phyloP scores from a whole-genome alignment of 2,113 vertebrate species.

The Oreochromis aureus region DNA sequence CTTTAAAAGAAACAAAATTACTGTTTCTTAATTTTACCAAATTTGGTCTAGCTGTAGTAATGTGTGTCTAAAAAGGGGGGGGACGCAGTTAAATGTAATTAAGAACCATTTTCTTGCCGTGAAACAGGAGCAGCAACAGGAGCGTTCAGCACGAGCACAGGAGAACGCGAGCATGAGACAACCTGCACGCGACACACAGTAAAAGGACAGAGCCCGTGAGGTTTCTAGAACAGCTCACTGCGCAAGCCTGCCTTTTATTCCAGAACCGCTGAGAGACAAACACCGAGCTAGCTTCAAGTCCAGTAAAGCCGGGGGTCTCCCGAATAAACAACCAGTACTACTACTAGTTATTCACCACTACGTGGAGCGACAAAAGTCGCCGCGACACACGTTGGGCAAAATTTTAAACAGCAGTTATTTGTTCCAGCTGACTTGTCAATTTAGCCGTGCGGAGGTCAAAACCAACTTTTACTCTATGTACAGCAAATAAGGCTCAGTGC shows the following conservation, averaged over 20 bases:
- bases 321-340: neutral
- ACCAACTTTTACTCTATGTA: neutral
- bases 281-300: neutral
- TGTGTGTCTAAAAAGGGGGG: neutral
- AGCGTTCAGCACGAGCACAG: neutral
- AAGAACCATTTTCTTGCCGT: neutral
- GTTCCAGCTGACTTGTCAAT: neutral
- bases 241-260: constrained; percentile 9
- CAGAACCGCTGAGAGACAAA: constrained; percentile 23
- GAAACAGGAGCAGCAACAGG: neutral
- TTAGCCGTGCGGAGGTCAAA: neutral
- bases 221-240: constrained; percentile 47
- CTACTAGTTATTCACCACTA: neutral
- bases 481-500: neutral
- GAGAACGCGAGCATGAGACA: constrained; percentile 18
- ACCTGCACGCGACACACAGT: neutral
- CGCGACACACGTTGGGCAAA: neutral
- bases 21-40: neutral
- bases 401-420: neutral
- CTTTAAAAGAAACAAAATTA: neutral
- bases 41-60: neutral
- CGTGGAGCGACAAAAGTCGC: neutral
- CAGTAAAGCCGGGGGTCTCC: neutral
- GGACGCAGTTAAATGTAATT: neutral
- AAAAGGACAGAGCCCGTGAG: constrained; percentile 25